Evolutionary conservation across 2,113 vertebrate species (phyloP), one percentile per base, ranked within the genome.

Genomic region (Aegithalos caudatus): DNA sequence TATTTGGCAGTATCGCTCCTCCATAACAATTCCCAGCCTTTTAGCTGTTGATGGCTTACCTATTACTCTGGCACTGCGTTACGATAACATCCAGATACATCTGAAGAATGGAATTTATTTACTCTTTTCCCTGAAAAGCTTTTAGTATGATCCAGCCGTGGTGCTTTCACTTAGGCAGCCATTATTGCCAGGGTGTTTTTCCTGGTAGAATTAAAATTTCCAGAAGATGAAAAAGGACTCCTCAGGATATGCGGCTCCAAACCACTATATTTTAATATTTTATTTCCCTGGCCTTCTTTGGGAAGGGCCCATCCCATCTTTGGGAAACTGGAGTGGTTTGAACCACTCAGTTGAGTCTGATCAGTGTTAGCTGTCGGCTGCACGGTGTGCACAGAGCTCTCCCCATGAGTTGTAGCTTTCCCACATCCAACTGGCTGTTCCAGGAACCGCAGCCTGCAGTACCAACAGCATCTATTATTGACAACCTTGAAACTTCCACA

Each of bases 51-150:
- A 97, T 97, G 95, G 95, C 88, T 90, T 21, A 38, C 78, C 40
- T 94, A 91, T 97, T 97, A 95, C 95, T 73, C 62, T 90, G 86
- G 91, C 86, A 19, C 92, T 38, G 86, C 37, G 92, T 97, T 95
- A 92, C 92, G 95, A 96, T 93, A 95, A 89, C 86, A 94, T 91
- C 96, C 95, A 97, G 93, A 89, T 91, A 93, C 90, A 54, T 94
- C 88, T 82, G 87, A 97, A 86, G 83, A 91, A 93, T 91, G 86
- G 95, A 93, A 96, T 98, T 96, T 97, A 97, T 97, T 97, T 97
- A 95, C 96, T 94, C 81, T 76, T 93, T 94, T 93, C 80, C 93
- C 95, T 96, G 96, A 95, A 97, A 98, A 98, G 95, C 97, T 97
- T 98, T 97, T 95, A 97, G 95, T 84, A 80, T 96, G 96, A 97